These are phyloP conservation scores for Chrysolina haemoptera DNA, from an alignment of 2,888 invertebrate species.

Conservation along the genomic window DNA sequence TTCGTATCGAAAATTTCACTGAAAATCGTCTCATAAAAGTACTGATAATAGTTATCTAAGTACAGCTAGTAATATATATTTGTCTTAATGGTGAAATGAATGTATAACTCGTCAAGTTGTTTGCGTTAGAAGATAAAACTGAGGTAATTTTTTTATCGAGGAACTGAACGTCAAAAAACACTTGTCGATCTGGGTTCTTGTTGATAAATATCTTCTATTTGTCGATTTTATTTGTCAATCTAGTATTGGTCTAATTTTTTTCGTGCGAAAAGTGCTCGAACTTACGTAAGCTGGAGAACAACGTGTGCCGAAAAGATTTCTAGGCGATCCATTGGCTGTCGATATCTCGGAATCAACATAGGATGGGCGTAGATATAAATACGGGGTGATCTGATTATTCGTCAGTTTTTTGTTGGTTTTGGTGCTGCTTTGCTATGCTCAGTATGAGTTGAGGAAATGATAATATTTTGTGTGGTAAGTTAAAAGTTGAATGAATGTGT, in stretches of 20 bases:
- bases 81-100: slow-evolving; percentile 36
- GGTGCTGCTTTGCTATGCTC: slow-evolving; percentile 32
- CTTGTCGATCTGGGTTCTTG: slow-evolving; percentile 37
- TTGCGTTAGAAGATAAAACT: slow-evolving; percentile 43
- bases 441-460: slow-evolving; percentile 24
- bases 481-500: not conserved
- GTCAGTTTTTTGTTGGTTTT: slow-evolving; percentile 51
- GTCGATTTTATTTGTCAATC: slow-evolving; percentile 41
- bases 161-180: slow-evolving; percentile 38
- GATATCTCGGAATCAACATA: slow-evolving; percentile 53
- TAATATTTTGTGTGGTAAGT: slow-evolving; percentile 14
- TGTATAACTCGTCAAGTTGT: slow-evolving; percentile 46
- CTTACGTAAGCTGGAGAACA: slow-evolving; percentile 36
- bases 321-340: slow-evolving; percentile 52
- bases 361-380: slow-evolving; percentile 56
- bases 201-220: slow-evolving; percentile 43
- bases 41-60: slow-evolving; percentile 35
- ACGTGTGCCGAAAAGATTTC: slow-evolving; percentile 37
- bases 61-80: slow-evolving; percentile 31
- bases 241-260: slow-evolving; percentile 44
- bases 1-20: not conserved
- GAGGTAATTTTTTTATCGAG: slow-evolving; percentile 44
- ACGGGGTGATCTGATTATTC: slow-evolving; percentile 52
- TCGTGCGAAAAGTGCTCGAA: slow-evolving; percentile 42
- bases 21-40: not conserved